Base-by-base conservation (phyloP, 2,113 vertebrate genomes). In the Mola mola region DNA sequence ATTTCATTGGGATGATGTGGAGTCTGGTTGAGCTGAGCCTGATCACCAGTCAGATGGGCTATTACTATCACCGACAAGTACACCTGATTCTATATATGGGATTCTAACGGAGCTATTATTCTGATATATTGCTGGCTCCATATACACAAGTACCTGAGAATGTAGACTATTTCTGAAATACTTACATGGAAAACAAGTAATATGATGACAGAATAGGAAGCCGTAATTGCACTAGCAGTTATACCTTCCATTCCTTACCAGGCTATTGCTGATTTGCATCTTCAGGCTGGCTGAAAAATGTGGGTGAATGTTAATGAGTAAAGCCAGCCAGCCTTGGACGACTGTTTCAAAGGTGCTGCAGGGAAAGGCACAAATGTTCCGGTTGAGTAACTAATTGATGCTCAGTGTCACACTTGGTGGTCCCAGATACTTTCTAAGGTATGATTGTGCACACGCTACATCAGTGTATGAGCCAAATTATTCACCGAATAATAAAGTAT, bases 221-320 rank as follows among this genome's bases (percentile, higher is more conserved):
- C 25, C 13, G 21, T 66, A 52, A 38, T 60, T 43, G 44, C 22
- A 53, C 20, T n/a, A 3, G 21, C 21, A 20, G 24, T 34, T 43
- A 5, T 20, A 31, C 31, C 5, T 37, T 25, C 13, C 15, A 20
- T n/a, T 55, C 4, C 11, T 61, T 66, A 55, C 38, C 36, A 8
- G 11, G 33, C 20, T 20, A 28, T 8, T 51, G 50, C 47, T 63
- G 64, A 70, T 61, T 67, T 40, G 46, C 43, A 50, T 76, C 46
- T 16, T 64, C 28, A 61, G 49, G 50, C 44, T 33, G 41, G 47
- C 41, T 55, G 38, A 12, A 17, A 19, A 34, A 46, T 61, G 51
- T 59, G 15, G 41, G 17, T 37, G 48, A 21, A 25, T 24, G 38
- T 66, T 63, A 66, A 78, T 44, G 46, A 70, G 26, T 6, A 44